Percentiles rank a stretch among this genome's conserved stretches.
Conservation (phyloP, 2,888 invertebrate genomes). For the Cantharis flavilabris region DNA sequence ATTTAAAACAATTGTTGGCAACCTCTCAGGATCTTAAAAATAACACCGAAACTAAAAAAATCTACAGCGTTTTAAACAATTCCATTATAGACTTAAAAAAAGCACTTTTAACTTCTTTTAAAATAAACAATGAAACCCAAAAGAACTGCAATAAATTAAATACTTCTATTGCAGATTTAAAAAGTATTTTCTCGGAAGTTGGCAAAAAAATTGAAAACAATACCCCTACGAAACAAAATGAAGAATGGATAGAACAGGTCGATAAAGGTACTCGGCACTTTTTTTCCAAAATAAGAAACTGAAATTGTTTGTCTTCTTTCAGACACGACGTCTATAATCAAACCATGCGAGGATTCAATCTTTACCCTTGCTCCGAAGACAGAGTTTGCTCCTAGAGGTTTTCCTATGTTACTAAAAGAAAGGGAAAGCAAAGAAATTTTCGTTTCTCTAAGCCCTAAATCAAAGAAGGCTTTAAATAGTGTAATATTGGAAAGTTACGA, state of each 20-base stretch:
- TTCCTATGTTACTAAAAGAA: slow-evolving; percentile 61
- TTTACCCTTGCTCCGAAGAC: slow-evolving; percentile 56
- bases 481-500: slow-evolving; percentile 48
- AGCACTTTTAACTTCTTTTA: background rate
- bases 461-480: slow-evolving; percentile 45
- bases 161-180: background rate
- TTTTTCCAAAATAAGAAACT: background rate
- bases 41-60: background rate
- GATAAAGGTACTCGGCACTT: background rate
- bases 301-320: slow-evolving; percentile 3
- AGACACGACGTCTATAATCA: slow-evolving; percentile 44
- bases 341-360: slow-evolving; percentile 35
- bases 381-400: slow-evolving; percentile 64
- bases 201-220: background rate
- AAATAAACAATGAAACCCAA: background rate
- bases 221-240: background rate
- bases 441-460: slow-evolving; percentile 44
- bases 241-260: background rate
- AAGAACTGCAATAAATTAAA: background rate
- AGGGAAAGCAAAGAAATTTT: slow-evolving; percentile 44
- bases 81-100: background rate
- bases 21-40: background rate
- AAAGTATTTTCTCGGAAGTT: background rate
- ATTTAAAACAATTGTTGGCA: background rate
- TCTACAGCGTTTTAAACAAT: background rate